These are phyloP conservation scores for Hemibagrus guttatus DNA, from an alignment of 2,797 vertebrate genomes.

Conservation along the genomic window DNA sequence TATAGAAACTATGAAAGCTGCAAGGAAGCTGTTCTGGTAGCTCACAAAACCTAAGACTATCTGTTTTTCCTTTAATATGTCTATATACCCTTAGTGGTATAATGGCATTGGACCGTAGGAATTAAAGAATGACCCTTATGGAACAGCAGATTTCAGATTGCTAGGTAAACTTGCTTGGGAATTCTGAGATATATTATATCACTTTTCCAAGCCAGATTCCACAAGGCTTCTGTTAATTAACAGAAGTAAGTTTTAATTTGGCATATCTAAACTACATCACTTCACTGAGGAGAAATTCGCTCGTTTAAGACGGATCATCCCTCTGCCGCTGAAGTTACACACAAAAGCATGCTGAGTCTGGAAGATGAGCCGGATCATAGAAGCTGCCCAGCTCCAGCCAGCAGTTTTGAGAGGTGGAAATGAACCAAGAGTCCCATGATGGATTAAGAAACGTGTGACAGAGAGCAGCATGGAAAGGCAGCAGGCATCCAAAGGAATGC, in stretches of 20 bases:
- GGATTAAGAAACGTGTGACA: slow-evolving; percentile 63
- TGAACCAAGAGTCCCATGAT: slow-evolving; percentile 58
- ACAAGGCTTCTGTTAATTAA: slow-evolving; percentile 46
- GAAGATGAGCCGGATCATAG: slow-evolving; percentile 36
- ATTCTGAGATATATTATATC: neutral
- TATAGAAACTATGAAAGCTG: neutral
- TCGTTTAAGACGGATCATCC: neutral
- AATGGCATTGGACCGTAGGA: neutral
- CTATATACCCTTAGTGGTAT: neutral
- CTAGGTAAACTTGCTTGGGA: slow-evolving; percentile 33
- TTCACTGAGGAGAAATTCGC: slow-evolving; percentile 11
- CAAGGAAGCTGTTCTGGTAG: neutral
- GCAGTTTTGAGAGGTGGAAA: slow-evolving; percentile 53
- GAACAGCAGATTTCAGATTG: slow-evolving; percentile 34
- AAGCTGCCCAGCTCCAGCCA: slow-evolving; percentile 60
- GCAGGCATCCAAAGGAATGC: slow-evolving; percentile 61
- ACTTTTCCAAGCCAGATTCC: slow-evolving; percentile 28
- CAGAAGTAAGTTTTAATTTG: slow-evolving; percentile 9
- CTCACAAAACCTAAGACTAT: neutral
- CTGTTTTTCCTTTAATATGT: slow-evolving; percentile 27
- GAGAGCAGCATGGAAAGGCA: slow-evolving; percentile 50
- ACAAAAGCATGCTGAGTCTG: slow-evolving; percentile 7
- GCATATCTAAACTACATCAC: neutral
- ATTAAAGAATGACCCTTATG: neutral
- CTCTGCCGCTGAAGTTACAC: slow-evolving; percentile 15